Conservation (phyloP, 2,888 invertebrate genomes). For the Aspidapion aeneum region DNA sequence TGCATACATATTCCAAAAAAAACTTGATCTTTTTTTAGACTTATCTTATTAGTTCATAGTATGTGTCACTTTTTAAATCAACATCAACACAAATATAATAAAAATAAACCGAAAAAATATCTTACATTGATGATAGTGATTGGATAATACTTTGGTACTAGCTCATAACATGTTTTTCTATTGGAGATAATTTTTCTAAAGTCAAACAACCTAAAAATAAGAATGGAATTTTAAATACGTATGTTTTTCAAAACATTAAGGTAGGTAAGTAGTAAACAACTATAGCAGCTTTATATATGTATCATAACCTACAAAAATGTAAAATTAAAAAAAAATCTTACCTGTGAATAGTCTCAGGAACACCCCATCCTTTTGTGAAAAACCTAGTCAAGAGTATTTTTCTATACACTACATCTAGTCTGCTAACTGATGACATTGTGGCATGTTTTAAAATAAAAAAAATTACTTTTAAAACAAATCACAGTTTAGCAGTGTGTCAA, state of each 20-base stretch:
- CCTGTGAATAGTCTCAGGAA: conserved; percentile 87
- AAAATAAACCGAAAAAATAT: not conserved
- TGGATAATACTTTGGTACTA: conserved; percentile 80
- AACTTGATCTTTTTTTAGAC: no score
- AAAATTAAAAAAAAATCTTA: conserved; percentile 61
- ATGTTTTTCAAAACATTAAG: not conserved
- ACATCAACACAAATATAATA: not conserved
- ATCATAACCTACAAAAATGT: not conserved
- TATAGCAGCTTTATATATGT: no score
- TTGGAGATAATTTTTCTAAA: conserved; percentile 85
- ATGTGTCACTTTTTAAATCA: no score
- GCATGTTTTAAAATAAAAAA: no score
- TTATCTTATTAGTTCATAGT: no score
- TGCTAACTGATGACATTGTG: conserved; percentile 48
- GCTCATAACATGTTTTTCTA: conserved; percentile 74
- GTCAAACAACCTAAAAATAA: conserved; percentile 76
- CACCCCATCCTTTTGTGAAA: conserved; percentile 96
- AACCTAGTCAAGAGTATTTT: conserved; percentile 85
- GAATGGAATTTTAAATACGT: not conserved
- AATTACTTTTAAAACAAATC: no score
- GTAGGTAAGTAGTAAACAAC: not conserved
- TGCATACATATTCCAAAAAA: no score
- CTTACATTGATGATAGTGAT: conserved; percentile 82
- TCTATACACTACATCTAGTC: conserved; percentile 76
- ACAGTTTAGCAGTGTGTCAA: no score